phyloP scores from a whole-genome alignment of 2,113 vertebrate genomes.

The Anhinga anhinga region DNA sequence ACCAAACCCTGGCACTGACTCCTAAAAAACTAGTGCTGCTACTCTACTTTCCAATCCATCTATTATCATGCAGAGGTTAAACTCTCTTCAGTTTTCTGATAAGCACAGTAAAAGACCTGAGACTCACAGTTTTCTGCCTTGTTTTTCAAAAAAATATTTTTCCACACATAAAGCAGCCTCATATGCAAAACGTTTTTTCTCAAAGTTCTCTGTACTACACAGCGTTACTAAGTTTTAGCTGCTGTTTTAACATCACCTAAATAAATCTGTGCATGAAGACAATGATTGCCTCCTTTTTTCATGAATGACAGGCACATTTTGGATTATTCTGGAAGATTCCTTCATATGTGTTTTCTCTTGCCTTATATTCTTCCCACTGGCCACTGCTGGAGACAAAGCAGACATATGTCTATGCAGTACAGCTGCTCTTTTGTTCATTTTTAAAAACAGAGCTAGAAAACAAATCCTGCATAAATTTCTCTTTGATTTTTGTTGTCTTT shows the following conservation, averaged over 20 bases:
- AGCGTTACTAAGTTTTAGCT: neutral
- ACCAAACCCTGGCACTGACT: neutral
- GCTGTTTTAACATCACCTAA: neutral
- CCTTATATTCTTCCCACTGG: neutral
- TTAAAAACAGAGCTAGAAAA: neutral
- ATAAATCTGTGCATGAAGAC: neutral
- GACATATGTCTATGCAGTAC: neutral
- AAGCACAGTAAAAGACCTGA: neutral
- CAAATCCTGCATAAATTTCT: neutral
- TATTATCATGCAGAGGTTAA: neutral
- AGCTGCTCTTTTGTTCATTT: slow-evolving; percentile 53
- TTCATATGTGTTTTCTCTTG: neutral
- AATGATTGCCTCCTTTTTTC: neutral
- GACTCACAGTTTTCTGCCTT: neutral
- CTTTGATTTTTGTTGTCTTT: slow-evolving; percentile 32
- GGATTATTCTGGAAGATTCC: neutral
- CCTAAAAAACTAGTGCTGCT: neutral
- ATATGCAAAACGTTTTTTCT: neutral
- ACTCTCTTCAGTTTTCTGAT: neutral
- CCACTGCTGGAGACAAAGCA: neutral
- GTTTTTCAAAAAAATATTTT: neutral
- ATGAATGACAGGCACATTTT: neutral
- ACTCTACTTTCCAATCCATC: neutral
- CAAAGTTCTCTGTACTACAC: neutral
- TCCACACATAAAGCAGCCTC: neutral